phyloP scores from a whole-genome alignment of 2,797 vertebrate genomes.

The Esox masquinongy region DNA sequence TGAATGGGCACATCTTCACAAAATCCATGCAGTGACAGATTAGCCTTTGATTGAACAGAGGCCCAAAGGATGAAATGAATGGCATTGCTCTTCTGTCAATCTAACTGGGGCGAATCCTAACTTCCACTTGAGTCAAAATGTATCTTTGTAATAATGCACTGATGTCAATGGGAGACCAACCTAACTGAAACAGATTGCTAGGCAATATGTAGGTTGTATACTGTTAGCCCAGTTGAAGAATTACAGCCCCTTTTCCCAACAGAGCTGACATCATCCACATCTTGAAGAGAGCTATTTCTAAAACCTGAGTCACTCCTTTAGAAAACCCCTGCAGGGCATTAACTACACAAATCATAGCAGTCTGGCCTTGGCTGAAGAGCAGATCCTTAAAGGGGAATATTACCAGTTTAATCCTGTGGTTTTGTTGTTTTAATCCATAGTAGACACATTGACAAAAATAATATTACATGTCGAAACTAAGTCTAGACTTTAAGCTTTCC shows the following conservation, averaged over 20 bases:
- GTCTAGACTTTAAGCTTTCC: too few relatives aligned
- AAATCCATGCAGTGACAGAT: slow-evolving; percentile 57
- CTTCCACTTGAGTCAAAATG: neutral
- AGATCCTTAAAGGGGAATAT: neutral
- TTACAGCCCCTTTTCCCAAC: neutral
- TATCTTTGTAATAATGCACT: neutral
- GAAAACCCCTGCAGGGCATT: neutral
- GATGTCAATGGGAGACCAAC: neutral
- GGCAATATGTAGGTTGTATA: neutral
- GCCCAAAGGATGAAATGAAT: neutral
- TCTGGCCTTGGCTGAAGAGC: neutral
- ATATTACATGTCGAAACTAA: too few relatives aligned
- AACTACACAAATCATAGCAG: neutral
- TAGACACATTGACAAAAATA: too few relatives aligned
- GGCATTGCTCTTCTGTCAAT: neutral
- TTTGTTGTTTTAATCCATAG: too few relatives aligned
- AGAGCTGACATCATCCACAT: neutral
- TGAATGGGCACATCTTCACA: neutral
- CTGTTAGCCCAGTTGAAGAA: neutral
- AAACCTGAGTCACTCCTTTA: neutral
- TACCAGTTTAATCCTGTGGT: too few relatives aligned
- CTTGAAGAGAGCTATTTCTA: slow-evolving; percentile 3
- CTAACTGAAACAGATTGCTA: neutral
- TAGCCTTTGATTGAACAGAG: slow-evolving; percentile 34
- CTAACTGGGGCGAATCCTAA: neutral